phyloP scores from a whole-genome alignment of 2,113 vertebrate species.

The Bungarus multicinctus region DNA sequence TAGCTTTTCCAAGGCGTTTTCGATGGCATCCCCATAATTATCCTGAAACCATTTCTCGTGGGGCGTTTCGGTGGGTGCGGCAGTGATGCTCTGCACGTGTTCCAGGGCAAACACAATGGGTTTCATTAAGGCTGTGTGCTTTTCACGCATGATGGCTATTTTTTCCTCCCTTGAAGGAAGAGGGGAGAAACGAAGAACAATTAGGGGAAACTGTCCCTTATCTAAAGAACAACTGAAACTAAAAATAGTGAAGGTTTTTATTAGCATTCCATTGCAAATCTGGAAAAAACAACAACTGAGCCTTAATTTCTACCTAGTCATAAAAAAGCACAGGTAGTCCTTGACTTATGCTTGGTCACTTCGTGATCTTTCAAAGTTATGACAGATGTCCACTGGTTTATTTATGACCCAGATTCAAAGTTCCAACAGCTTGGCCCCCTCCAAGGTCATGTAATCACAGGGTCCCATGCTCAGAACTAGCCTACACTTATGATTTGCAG shows the following conservation, averaged over 20 bases:
- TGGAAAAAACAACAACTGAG: background rate
- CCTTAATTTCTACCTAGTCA: background rate
- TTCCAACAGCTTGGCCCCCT: background rate
- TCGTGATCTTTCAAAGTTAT: background rate
- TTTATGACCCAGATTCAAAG: background rate
- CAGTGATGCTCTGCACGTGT: slow-evolving; percentile 92
- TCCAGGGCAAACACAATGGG: slow-evolving; percentile 97
- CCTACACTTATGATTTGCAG: background rate
- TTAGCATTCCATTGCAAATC: background rate
- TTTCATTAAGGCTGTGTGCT: slow-evolving; percentile 96
- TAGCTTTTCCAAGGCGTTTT: slow-evolving; percentile 87
- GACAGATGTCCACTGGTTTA: background rate
- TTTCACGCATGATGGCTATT: slow-evolving; percentile 96
- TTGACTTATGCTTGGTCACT: background rate
- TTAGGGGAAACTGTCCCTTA: background rate
- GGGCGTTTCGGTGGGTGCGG: slow-evolving; percentile 88
- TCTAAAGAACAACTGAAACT: background rate
- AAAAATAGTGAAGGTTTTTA: background rate
- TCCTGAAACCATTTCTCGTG: slow-evolving; percentile 99
- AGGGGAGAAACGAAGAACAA: background rate
- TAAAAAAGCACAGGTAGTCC: background rate
- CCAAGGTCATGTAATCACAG: background rate
- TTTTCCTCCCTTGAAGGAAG: slow-evolving; percentile 86
- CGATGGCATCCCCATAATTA: slow-evolving; percentile 88
- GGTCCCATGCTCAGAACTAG: background rate